Evolutionary conservation across 1,140 invertebrate genomes (phyloP).

Genomic region (Globodera ellingtonae): DNA sequence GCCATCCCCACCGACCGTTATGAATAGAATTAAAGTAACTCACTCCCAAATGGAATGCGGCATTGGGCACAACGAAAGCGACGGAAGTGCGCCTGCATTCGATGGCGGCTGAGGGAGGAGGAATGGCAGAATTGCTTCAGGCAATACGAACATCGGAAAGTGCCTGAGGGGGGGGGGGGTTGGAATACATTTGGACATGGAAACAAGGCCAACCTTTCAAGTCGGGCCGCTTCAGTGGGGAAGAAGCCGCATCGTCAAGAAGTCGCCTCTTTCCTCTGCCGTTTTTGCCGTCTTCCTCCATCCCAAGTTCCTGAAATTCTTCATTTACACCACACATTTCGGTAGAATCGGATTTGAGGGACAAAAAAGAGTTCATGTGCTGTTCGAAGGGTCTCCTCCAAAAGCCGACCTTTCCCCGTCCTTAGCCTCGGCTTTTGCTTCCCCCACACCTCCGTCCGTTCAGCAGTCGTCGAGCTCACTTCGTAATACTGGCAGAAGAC

Average conservation of each 20-base stretch:
- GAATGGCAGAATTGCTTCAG: conserved; percentile 63
- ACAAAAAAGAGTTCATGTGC: too few species aligned
- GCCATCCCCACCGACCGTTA: neutral
- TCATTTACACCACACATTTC: neutral
- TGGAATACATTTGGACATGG: too few species aligned
- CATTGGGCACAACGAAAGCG: conserved; percentile 61
- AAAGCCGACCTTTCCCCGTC: too few species aligned
- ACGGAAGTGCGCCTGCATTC: conserved; percentile 65
- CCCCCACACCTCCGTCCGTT: too few species aligned
- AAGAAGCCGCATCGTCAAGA: neutral
- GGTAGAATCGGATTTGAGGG: neutral
- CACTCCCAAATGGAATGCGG: conserved; percentile 59
- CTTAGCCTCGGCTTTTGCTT: too few species aligned
- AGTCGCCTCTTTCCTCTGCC: neutral
- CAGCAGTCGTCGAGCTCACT: too few species aligned
- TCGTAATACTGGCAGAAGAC: too few species aligned
- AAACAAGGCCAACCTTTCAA: conserved; percentile 22
- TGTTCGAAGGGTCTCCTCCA: too few species aligned
- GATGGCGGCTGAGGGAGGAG: conserved; percentile 61
- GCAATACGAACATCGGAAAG: conserved; percentile 62
- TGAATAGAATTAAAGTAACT: conserved; percentile 37
- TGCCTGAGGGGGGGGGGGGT: neutral
- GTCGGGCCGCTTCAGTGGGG: conserved; percentile 28
- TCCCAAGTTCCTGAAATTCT: neutral
- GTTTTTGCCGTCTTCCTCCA: neutral